These are phyloP conservation scores for Glyphotaelius pellucidus DNA, from an alignment of 2,888 invertebrate species.

Conservation along the genomic window DNA sequence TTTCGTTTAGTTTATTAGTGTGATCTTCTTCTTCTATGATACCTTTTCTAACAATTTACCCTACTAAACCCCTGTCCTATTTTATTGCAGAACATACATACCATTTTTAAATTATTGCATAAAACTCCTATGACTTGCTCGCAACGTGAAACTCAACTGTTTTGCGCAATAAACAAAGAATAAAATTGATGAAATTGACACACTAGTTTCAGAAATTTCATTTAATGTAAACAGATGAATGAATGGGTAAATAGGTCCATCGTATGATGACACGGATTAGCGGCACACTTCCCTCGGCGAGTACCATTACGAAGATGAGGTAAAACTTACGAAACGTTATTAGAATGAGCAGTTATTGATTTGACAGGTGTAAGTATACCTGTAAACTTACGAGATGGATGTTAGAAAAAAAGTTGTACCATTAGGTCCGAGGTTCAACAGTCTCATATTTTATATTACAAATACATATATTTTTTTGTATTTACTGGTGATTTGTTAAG, in stretches of 20 bases:
- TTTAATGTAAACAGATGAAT: neutral
- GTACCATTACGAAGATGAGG: neutral
- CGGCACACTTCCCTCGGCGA: neutral
- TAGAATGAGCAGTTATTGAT: neutral
- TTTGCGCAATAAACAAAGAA: neutral
- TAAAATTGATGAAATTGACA: neutral
- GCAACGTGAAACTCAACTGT: neutral
- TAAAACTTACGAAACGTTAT: neutral
- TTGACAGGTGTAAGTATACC: neutral
- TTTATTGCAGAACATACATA: no score
- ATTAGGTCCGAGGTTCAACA: no score
- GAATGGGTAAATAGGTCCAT: neutral
- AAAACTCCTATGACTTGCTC: neutral
- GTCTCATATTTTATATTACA: no score
- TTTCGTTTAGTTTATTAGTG: no score
- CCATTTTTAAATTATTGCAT: no score
- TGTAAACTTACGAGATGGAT: neutral
- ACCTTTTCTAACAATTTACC: no score
- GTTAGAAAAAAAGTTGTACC: neutral
- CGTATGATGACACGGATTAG: neutral
- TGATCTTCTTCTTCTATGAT: no score
- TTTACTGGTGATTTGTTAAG: no score
- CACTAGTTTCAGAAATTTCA: neutral
- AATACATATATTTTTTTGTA: no score
- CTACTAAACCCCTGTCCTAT: no score